Conservation (phyloP, 2,888 invertebrate species). For the Drosophila infuscata region DNA sequence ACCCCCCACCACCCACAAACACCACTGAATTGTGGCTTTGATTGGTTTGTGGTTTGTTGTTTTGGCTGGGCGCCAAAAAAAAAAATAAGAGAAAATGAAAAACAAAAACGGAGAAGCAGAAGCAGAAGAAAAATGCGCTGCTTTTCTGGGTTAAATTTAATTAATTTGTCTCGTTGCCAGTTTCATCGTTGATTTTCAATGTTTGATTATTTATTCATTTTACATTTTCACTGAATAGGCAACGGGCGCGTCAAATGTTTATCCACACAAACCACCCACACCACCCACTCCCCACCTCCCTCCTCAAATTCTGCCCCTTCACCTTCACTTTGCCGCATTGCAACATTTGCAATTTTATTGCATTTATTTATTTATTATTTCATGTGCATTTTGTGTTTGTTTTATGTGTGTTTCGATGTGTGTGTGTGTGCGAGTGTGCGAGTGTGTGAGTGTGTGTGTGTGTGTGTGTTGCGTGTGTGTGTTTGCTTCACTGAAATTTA, state of each 20-base stretch:
- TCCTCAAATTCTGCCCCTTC: not conserved
- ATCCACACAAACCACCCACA: not conserved
- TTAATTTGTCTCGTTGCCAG: slow-evolving; percentile 73
- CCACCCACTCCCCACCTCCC: not conserved
- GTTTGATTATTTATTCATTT: slow-evolving; percentile 78
- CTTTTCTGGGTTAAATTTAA: slow-evolving; percentile 80
- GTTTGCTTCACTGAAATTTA: slow-evolving; percentile 65
- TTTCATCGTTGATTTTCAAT: slow-evolving; percentile 49
- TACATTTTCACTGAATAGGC: slow-evolving; percentile 62
- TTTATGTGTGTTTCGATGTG: slow-evolving; percentile 11
- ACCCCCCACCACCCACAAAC: not conserved
- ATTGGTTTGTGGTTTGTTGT: slow-evolving; percentile 13
- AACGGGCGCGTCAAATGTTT: slow-evolving; percentile 4
- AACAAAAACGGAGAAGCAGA: not conserved
- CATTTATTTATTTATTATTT: slow-evolving; percentile 79
- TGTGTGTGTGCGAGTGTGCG: slow-evolving; percentile 17
- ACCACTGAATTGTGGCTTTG: not conserved
- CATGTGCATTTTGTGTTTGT: slow-evolving; percentile 36
- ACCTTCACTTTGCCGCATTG: slow-evolving; percentile 53
- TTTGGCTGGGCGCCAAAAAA: slow-evolving; percentile 59
- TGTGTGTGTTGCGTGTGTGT: slow-evolving; percentile 9
- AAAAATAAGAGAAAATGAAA: not conserved
- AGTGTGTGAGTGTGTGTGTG: slow-evolving; percentile 11
- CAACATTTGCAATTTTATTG: slow-evolving; percentile 77
- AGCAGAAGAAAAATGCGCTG: slow-evolving; percentile 41